These are phyloP conservation scores for Pardalotus punctatus DNA, from an alignment of 2,113 vertebrate species.

Conservation along the genomic window DNA sequence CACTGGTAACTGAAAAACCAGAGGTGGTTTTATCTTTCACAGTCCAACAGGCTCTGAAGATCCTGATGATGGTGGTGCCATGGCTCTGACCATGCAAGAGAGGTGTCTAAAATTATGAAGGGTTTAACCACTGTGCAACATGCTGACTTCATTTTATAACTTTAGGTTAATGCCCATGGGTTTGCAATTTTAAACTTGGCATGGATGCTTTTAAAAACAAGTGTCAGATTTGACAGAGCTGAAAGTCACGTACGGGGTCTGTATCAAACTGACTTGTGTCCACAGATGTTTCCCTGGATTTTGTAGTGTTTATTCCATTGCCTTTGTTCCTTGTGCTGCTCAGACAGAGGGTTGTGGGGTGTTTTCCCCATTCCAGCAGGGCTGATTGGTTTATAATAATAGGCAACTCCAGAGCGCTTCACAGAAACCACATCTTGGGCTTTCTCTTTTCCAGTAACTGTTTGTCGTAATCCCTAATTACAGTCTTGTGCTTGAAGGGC, in stretches of 20 bases:
- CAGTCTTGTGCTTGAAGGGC: background rate
- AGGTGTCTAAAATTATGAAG: background rate
- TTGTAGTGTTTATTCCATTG: background rate
- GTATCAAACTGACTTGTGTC: background rate
- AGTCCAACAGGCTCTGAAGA: background rate
- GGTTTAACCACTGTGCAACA: background rate
- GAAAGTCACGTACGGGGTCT: background rate
- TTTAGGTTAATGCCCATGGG: background rate
- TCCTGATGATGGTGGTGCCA: background rate
- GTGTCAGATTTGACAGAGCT: background rate
- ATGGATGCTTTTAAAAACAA: background rate
- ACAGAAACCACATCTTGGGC: slow-evolving; percentile 20
- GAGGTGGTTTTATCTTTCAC: background rate
- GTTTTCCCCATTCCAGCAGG: background rate
- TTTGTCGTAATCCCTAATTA: slow-evolving; percentile 33
- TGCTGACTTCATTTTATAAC: background rate
- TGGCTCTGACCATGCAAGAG: background rate
- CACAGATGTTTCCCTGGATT: background rate
- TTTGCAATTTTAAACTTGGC: background rate
- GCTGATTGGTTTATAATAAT: background rate
- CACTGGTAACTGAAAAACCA: background rate
- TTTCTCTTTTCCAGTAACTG: background rate
- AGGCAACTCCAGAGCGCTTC: background rate
- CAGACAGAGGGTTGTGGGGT: background rate
- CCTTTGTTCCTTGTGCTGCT: background rate